Conservation (phyloP, 2,888 invertebrate genomes). For the Fissipunctia ypsillon region DNA sequence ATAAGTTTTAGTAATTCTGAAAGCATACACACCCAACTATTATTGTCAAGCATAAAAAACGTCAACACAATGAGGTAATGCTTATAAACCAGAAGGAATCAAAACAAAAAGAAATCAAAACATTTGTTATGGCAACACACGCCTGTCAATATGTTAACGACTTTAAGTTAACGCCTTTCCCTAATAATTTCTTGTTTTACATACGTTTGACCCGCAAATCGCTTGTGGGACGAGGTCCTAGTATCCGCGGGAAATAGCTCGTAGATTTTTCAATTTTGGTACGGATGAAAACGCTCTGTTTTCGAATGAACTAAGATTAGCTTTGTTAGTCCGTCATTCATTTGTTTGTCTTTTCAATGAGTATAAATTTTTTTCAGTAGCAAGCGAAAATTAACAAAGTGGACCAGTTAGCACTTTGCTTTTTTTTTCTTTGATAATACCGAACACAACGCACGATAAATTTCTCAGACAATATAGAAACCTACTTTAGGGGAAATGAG, state of each 20-base stretch:
- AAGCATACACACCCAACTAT: constrained; percentile 18
- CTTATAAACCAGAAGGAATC: constrained; percentile 73
- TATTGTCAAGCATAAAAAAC: constrained; percentile 55
- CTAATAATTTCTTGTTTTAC: constrained; percentile 71
- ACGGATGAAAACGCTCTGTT: not conserved
- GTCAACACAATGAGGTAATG: constrained; percentile 75
- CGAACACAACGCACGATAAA: not conserved
- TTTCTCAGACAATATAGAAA: not conserved
- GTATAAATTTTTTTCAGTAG: not conserved
- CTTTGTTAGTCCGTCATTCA: not conserved
- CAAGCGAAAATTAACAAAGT: too few species aligned
- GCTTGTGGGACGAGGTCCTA: constrained; percentile 34
- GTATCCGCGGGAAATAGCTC: constrained; percentile 29
- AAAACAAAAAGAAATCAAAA: constrained; percentile 69
- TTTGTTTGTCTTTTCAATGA: not conserved
- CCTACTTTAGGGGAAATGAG: not conserved
- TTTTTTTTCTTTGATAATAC: not conserved
- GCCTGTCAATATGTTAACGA: constrained; percentile 77
- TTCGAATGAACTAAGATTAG: not conserved
- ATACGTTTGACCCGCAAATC: constrained; percentile 62
- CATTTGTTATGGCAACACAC: constrained; percentile 76
- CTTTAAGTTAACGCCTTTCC: constrained; percentile 67
- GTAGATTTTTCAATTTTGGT: not conserved
- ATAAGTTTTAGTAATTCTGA: constrained; percentile 3
- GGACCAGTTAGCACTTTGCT: too few species aligned